These are phyloP conservation scores for Hafferia zeledoni DNA, from an alignment of 2,797 vertebrate species.

Conservation along the genomic window DNA sequence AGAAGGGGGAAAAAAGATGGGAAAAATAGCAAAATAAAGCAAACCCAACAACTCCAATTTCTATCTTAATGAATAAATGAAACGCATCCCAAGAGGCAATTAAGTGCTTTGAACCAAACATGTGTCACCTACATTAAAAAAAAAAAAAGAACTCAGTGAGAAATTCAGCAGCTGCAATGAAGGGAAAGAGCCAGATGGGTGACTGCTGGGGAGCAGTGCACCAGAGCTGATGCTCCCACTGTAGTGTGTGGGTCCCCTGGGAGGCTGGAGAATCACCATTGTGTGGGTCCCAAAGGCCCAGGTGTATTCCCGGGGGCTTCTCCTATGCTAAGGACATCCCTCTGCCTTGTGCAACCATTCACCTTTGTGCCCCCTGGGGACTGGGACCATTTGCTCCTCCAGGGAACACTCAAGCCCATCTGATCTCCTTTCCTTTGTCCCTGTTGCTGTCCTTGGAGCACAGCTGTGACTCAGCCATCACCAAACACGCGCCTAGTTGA, in stretches of 20 bases:
- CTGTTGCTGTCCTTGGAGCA: background rate
- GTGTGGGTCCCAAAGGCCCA: rapidly evolving
- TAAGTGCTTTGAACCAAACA: slow-evolving; percentile 35
- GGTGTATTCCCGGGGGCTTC: background rate
- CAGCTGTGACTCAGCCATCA: background rate
- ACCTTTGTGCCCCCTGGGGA: background rate
- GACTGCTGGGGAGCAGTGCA: background rate
- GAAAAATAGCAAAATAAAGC: slow-evolving; percentile 22
- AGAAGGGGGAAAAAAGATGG: background rate
- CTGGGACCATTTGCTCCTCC: background rate
- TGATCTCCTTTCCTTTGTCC: background rate
- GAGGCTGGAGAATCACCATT: rapidly evolving
- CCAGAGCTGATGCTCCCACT: background rate
- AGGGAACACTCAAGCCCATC: background rate
- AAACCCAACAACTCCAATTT: slow-evolving; percentile 14
- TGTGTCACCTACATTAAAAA: slow-evolving; percentile 28
- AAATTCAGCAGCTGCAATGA: slow-evolving; percentile 29
- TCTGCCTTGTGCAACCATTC: background rate
- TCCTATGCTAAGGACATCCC: background rate
- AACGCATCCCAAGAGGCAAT: slow-evolving; percentile 56
- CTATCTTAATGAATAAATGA: slow-evolving; percentile 58
- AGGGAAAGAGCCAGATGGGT: background rate
- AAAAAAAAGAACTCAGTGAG: background rate
- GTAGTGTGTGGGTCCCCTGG: rapidly evolving
- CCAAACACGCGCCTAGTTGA: background rate